Base-by-base conservation (phyloP, 2,888 invertebrate genomes). In the Lordiphosa andalusiaca region DNA sequence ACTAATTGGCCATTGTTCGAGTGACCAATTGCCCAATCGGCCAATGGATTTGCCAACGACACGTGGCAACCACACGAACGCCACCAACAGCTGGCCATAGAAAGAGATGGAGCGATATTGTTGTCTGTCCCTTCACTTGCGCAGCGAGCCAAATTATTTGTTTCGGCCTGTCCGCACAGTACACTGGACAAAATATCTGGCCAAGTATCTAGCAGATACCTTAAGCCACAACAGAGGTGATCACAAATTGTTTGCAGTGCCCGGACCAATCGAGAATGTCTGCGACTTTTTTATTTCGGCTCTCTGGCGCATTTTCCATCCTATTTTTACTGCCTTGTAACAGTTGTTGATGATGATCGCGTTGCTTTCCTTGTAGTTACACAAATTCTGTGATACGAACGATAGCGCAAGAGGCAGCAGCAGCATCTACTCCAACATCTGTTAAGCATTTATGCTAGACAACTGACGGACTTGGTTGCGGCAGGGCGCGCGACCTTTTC, bases 11-110 rank as follows among this genome's bases (percentile, higher is more conserved):
- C 65, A 56, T 64, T 63, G 63, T 55, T 49, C 40, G 30, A 35
- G 30, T 55, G 42, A 46, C 57, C 42, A 46, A 40, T 44, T 66
- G 59, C 55, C 61, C 80, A 80, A 76, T 72, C 71, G 73, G 35
- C 25, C 25, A 9, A 30, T 61, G 62, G 62, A 46, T 52, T 71
- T 66, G 73, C 53, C 61, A 46, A 58, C 69, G 84, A 80, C 81
- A 82, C 81, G 81, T 82, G 81, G 83, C 83, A 78, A 72, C 69
- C 81, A 80, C 81, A 82, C 81, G 74, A 39, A 35, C 21, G 21
- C 5, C 19, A 50, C 19, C 73, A 54, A 77, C 83, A 83, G 83
- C 59, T 77, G 83, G 70, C 54, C 62, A 63, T 37, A 33, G 50
- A 63, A 46, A 69, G 59, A 61, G 73, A 57, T 44, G 41, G 35